phyloP scores from a whole-genome alignment of 2,113 vertebrate genomes.

The Callithrix jacchus region DNA sequence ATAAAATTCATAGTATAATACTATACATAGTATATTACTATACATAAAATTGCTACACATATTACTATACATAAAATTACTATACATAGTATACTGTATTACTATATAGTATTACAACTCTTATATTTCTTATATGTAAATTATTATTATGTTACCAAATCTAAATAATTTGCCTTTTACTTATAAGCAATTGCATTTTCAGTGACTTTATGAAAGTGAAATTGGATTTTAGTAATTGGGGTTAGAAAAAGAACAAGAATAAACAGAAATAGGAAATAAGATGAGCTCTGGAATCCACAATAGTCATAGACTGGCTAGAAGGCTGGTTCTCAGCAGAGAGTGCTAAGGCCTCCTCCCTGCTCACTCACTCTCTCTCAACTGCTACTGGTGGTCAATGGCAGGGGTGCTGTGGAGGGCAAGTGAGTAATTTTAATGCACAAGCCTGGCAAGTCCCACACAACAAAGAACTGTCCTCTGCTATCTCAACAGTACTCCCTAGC shows the following conservation, averaged over 20 bases:
- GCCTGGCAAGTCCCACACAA: not conserved
- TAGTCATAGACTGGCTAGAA: not conserved
- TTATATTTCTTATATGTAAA: not conserved
- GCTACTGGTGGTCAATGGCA: not conserved
- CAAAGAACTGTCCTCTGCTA: not conserved
- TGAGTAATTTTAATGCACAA: not conserved
- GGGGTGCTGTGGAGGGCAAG: not conserved
- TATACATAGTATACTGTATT: not conserved
- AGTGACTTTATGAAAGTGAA: not conserved
- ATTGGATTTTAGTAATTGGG: not conserved
- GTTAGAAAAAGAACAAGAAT: not conserved
- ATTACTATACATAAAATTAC: not conserved
- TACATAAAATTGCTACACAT: not conserved
- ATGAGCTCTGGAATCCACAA: not conserved
- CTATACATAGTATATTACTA: not conserved
- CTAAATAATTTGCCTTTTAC: not conserved
- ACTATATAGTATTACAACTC: not conserved
- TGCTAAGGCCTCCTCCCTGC: not conserved
- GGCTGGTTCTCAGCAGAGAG: not conserved
- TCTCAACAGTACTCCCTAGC: not conserved
- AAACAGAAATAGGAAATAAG: not conserved
- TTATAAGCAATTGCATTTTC: constrained; percentile 18
- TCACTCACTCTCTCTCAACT: not conserved
- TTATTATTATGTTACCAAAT: not conserved
- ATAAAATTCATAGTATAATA: not conserved